Evolutionary conservation across 2,888 invertebrate genomes (phyloP).

Genomic region (Meiosimyza decipiens): DNA sequence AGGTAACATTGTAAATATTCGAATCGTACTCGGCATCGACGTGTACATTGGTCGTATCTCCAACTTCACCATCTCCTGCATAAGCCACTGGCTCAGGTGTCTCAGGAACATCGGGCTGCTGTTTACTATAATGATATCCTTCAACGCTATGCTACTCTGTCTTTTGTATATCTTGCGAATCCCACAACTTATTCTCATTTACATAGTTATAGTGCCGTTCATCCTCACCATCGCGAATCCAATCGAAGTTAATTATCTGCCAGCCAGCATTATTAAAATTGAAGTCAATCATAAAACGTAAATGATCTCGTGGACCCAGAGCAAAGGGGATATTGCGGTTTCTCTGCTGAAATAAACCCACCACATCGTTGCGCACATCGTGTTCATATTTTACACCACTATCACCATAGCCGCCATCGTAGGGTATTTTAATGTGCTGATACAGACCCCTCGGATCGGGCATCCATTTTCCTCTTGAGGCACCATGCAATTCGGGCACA

Average conservation of each 20-base stretch:
- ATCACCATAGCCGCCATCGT: slow-evolving; percentile 70
- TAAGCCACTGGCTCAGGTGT: background rate
- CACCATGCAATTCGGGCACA: slow-evolving; percentile 55
- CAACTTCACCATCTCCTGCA: too few relatives aligned
- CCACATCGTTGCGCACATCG: slow-evolving; percentile 35
- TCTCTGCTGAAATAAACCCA: slow-evolving; percentile 21
- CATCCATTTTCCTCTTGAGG: slow-evolving; percentile 69
- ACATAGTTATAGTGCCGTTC: slow-evolving; percentile 62
- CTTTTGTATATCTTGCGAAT: background rate
- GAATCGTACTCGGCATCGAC: slow-evolving; percentile 40
- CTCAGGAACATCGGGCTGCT: background rate
- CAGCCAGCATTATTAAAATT: slow-evolving; percentile 61
- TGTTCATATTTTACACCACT: slow-evolving; percentile 64
- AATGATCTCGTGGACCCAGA: slow-evolving; percentile 55
- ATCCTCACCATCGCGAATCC: slow-evolving; percentile 59
- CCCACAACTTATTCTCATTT: slow-evolving; percentile 69
- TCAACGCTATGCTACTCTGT: too few relatives aligned
- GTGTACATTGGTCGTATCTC: slow-evolving; percentile 32
- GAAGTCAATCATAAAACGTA: slow-evolving; percentile 60
- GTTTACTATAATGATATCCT: too few relatives aligned
- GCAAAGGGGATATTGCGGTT: slow-evolving; percentile 35
- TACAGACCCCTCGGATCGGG: slow-evolving; percentile 71
- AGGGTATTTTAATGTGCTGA: slow-evolving; percentile 68
- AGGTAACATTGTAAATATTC: slow-evolving; percentile 37
- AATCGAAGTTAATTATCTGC: slow-evolving; percentile 62